These are phyloP conservation scores for Sylvia borin DNA, from an alignment of 2,797 vertebrate genomes.

Conservation along the genomic window DNA sequence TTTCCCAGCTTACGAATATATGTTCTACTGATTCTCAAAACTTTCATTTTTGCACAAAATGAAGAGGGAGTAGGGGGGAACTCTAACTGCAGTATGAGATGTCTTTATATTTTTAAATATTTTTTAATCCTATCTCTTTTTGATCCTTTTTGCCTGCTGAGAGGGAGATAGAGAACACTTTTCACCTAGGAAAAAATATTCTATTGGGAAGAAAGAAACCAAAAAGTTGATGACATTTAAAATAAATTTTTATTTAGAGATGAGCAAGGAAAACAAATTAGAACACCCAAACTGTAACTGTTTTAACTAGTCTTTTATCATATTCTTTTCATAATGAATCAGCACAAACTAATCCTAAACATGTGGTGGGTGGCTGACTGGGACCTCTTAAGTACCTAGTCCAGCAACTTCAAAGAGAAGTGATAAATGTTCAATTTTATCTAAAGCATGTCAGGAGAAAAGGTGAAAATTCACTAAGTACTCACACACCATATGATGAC, in stretches of 20 bases:
- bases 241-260: neutral
- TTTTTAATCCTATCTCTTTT: neutral
- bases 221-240: neutral
- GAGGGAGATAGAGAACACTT: neutral
- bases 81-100: neutral
- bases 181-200: neutral
- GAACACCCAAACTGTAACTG: neutral
- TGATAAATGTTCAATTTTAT: neutral
- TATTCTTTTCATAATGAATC: neutral
- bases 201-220: neutral
- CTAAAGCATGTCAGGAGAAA: neutral
- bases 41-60: neutral
- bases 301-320: neutral
- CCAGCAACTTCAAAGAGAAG: neutral
- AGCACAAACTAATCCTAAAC: neutral
- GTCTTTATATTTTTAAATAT: neutral
- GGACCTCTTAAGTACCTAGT: neutral
- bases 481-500: neutral
- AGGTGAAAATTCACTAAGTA: neutral
- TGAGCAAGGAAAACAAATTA: neutral
- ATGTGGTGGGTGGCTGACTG: neutral
- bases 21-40: neutral
- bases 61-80: rapidly evolving
- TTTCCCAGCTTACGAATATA: neutral
- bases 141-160: neutral